Percentiles rank a stretch among this genome's conserved stretches.
Evolutionary conservation across 1,140 invertebrate genomes (phyloP).

Genomic region (Megalopta genalis): DNA sequence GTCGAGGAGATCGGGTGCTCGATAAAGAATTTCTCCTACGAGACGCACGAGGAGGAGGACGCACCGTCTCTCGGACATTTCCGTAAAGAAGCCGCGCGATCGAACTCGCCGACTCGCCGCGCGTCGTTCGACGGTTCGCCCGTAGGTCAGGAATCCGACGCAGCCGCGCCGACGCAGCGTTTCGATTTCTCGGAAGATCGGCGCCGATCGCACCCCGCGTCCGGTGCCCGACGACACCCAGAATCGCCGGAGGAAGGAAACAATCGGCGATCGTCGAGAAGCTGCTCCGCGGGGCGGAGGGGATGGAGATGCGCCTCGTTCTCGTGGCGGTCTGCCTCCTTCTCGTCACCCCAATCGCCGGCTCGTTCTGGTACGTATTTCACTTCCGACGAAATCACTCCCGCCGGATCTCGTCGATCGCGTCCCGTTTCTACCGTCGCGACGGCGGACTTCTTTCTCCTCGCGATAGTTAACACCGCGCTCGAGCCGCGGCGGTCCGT

Average conservation of each 20-base stretch:
- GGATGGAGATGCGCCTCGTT: conserved; percentile 83
- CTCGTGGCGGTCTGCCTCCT: conserved; percentile 83
- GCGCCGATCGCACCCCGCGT: background rate
- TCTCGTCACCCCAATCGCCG: conserved; percentile 84
- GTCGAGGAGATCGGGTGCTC: conserved; percentile 47
- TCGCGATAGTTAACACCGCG: too few species aligned
- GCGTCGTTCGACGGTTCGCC: background rate
- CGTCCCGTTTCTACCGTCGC: background rate
- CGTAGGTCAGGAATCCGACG: conserved; percentile 26
- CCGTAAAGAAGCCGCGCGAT: background rate
- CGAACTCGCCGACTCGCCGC: background rate
- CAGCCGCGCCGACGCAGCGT: background rate
- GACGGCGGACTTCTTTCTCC: background rate
- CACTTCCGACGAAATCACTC: too few species aligned
- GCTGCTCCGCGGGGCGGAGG: conserved; percentile 69
- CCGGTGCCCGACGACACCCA: conserved; percentile 1
- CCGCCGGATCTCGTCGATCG: background rate
- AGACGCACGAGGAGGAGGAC: conserved; percentile 21
- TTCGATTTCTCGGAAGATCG: background rate
- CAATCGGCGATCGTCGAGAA: conserved; percentile 53
- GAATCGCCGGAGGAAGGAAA: conserved; percentile 18
- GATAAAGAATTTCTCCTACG: conserved; percentile 45
- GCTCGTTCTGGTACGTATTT: conserved; percentile 84
- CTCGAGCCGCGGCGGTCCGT: too few species aligned
- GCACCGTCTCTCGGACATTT: background rate